Conservation (phyloP, 2,888 invertebrate genomes). For the Epirrhoe alternata region DNA sequence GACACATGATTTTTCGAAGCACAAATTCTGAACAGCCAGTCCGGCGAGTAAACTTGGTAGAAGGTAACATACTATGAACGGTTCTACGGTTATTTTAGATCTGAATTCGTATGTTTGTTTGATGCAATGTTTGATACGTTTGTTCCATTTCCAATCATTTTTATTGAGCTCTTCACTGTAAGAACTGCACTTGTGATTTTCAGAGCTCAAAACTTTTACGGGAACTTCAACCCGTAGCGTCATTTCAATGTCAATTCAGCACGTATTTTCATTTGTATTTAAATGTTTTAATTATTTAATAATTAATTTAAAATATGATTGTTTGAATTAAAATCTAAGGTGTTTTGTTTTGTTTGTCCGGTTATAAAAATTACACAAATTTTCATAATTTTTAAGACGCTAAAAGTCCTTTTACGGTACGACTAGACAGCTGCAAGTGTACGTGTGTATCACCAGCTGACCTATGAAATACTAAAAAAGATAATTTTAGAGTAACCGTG, state of each 20-base stretch:
- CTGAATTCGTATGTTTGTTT: slow-evolving; percentile 73
- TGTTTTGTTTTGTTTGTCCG: neutral
- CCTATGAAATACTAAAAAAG: slow-evolving; percentile 1
- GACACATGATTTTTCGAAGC: slow-evolving; percentile 85
- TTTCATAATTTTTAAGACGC: neutral
- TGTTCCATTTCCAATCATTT: slow-evolving; percentile 67
- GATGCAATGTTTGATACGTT: slow-evolving; percentile 68
- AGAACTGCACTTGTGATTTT: slow-evolving; percentile 69
- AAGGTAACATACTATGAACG: slow-evolving; percentile 87
- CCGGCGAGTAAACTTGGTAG: slow-evolving; percentile 88
- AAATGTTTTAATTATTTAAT: slow-evolving; percentile 36
- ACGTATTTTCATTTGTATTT: slow-evolving; percentile 66
- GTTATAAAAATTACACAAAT: neutral
- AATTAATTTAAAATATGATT: neutral
- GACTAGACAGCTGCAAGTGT: neutral
- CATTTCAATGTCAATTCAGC: slow-evolving; percentile 68
- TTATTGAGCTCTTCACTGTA: slow-evolving; percentile 63
- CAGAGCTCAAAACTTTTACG: slow-evolving; percentile 73
- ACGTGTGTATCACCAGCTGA: neutral
- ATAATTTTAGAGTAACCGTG: slow-evolving; percentile 2
- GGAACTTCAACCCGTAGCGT: slow-evolving; percentile 80
- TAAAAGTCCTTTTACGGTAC: neutral
- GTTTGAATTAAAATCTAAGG: neutral
- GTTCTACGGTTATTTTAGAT: slow-evolving; percentile 86
- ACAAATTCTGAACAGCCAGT: slow-evolving; percentile 82